Evolutionary conservation across 2,888 invertebrate species (phyloP), one percentile per base, ranked within the genome.

Genomic region (Heliconius hortense): DNA sequence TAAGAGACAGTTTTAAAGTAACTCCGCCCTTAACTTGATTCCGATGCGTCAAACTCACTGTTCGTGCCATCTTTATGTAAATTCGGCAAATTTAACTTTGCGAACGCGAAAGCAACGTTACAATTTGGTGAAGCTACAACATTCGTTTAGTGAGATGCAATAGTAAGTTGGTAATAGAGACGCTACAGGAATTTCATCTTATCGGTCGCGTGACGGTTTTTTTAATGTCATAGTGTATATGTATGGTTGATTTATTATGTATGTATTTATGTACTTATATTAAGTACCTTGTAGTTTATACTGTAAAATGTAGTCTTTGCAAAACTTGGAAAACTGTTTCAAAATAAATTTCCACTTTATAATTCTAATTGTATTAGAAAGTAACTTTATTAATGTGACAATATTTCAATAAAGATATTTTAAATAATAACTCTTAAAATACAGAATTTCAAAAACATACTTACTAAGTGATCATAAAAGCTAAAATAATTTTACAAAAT

Each of bases 1-100:
- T 91, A 88, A 91, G 92, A 90, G 93, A 91, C 93, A 94, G 92
- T 94, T 93, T 91, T 91, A 92, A 93, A 93, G 91, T 93, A 89
- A 81, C 82, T 83, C 89, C 87, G 83, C 85, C 86, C 87, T 87
- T 93, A 94, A 94, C 93, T 93, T 92, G 90, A 93, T 93, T 93
- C 88, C 84, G 84, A 89, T 89, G 88, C 88, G 89, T 83, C 86
- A 85, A 90, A 91, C 90, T 91, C 84, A 84, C 86, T 83, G 78
- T 73, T 78, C 81, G 80, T 85, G 85, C 88, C 86, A 90, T 91
- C 92, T 92, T 92, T 93, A 93, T 94, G 93, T 91, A 92, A 93
- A 93, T 93, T 89, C 86, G 80, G 80, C 88, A 85, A 90, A 85
- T 82, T 83, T 87, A 84, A 83, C 81, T 84, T 83, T 86, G 84